phyloP scores from a whole-genome alignment of 1,140 invertebrate species.

The Drosophila kikkawai region DNA sequence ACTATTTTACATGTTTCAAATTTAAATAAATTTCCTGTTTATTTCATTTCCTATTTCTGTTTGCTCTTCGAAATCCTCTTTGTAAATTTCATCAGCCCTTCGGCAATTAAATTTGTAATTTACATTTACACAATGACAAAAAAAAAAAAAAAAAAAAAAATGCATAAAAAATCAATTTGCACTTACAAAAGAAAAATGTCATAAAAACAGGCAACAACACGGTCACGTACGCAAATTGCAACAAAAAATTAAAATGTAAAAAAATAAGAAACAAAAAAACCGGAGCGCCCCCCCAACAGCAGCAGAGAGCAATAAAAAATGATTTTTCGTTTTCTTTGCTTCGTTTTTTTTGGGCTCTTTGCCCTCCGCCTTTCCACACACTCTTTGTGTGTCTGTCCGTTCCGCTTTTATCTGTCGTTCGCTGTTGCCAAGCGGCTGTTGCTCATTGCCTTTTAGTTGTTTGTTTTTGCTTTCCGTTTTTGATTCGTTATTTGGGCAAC shows the following conservation, averaged over 20 bases:
- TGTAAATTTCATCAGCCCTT: constrained; percentile 32
- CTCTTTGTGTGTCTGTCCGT: constrained; percentile 18
- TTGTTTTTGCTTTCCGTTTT: constrained; percentile 35
- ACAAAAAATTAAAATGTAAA: constrained; percentile 22
- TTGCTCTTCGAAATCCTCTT: constrained; percentile 7
- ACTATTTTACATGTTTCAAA: neutral
- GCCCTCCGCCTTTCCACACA: constrained; percentile 10
- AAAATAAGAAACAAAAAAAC: constrained; percentile 21
- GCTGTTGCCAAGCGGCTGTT: constrained; percentile 80
- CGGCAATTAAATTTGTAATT: constrained; percentile 32
- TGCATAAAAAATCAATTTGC: constrained; percentile 75
- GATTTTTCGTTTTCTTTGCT: constrained; percentile 50
- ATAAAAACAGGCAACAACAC: constrained; percentile 58
- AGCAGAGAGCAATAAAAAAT: constrained; percentile 58
- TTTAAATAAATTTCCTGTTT: constrained; percentile 5
- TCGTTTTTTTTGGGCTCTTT: constrained; percentile 18
- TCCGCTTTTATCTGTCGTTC: constrained; percentile 69
- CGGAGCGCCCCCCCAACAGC: constrained; percentile 23
- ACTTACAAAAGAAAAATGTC: constrained; percentile 60
- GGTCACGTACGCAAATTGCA: constrained; percentile 59
- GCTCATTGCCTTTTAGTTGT: constrained; percentile 39
- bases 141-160: constrained; percentile 27
- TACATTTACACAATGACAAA: constrained; percentile 23
- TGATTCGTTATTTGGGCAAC: constrained; percentile 13
- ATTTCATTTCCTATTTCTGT: neutral